Evolutionary conservation across 2,113 vertebrate species (phyloP).

Genomic region (Lepisosteus osseus): DNA sequence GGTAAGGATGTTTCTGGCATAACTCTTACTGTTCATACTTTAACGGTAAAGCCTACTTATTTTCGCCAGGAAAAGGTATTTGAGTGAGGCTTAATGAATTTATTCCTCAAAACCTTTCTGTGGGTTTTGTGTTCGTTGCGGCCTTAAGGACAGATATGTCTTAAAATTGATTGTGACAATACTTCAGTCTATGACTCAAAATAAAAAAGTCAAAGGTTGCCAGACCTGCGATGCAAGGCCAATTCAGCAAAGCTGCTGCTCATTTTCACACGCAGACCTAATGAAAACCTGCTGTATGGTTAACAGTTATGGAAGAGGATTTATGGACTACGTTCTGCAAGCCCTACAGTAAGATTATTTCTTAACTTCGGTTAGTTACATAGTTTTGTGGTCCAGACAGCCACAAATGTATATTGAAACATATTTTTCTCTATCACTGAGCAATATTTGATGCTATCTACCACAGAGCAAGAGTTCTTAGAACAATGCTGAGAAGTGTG

Average conservation of each 20-base stretch:
- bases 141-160: constrained; percentile 20
- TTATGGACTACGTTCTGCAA: constrained; percentile 40
- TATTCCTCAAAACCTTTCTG: constrained; percentile 36
- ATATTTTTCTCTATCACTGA: constrained; percentile 12
- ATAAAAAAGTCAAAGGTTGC: constrained; percentile 30
- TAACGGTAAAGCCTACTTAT: no score
- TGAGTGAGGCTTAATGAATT: constrained; percentile 30
- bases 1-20: no score
- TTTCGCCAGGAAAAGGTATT: neutral
- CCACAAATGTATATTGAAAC: neutral
- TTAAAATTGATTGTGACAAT: constrained; percentile 46
- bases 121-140: constrained; percentile 21
- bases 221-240: constrained; percentile 39
- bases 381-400: constrained; percentile 33
- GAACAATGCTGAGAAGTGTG: neutral
- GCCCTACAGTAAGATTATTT: constrained; percentile 32
- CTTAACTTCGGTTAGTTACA: constrained; percentile 22
- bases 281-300: constrained; percentile 67
- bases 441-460: constrained; percentile 12
- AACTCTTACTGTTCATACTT: no score
- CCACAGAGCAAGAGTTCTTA: constrained; percentile 1
- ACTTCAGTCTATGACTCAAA: constrained; percentile 29
- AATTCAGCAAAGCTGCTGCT: constrained; percentile 58
- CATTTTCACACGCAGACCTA: constrained; percentile 67
- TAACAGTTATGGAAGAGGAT: constrained; percentile 39